Evolutionary conservation across 2,888 invertebrate species (phyloP).

Genomic region (Noctua fimbriata): DNA sequence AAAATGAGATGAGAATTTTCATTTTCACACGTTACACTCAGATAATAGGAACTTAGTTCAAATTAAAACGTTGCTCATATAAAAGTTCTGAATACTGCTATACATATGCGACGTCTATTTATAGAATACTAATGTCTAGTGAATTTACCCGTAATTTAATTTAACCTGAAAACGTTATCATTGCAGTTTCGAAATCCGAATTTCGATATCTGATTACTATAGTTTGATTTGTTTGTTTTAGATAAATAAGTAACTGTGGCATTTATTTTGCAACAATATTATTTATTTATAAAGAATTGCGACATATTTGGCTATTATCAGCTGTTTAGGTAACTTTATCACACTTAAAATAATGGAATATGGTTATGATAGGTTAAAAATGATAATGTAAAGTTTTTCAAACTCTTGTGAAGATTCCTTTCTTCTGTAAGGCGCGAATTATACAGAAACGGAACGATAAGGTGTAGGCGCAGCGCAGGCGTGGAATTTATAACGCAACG

Average conservation of each 20-base stretch:
- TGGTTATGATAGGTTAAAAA: background rate
- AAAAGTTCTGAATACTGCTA: background rate
- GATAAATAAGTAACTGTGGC: constrained; percentile 24
- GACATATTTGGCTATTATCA: background rate
- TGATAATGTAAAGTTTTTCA: background rate
- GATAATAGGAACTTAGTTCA: background rate
- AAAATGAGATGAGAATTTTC: constrained; percentile 34
- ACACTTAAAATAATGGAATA: background rate
- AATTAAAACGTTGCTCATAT: background rate
- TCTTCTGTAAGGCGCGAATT: background rate
- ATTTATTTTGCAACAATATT: constrained; percentile 20
- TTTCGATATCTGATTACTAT: constrained; percentile 32
- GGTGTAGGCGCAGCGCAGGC: no score
- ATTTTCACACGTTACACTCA: constrained; percentile 33
- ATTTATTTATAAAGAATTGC: background rate
- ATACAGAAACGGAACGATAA: no score
- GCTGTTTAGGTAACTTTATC: background rate
- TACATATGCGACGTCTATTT: constrained; percentile 1
- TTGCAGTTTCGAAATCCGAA: constrained; percentile 47
- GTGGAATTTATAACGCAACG: no score
- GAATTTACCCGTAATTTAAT: constrained; percentile 14
- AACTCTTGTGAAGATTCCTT: background rate
- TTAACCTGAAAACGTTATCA: constrained; percentile 43
- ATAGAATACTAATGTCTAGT: constrained; percentile 11
- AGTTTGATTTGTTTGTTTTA: constrained; percentile 38